phyloP scores from a whole-genome alignment of 2,888 invertebrate species.

The Alviniconcha strummeri region DNA sequence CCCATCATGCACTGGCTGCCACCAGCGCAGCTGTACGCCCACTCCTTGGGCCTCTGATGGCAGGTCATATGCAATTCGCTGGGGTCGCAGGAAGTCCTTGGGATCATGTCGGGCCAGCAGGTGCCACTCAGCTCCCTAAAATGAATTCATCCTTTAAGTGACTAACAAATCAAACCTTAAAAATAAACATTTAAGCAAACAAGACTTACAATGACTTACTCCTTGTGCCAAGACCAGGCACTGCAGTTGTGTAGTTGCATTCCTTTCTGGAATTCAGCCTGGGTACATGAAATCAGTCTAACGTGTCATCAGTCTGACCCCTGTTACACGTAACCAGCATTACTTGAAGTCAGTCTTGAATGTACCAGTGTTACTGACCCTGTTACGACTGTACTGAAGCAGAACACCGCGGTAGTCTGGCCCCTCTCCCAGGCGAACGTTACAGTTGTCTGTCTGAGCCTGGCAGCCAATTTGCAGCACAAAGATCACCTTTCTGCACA shows the following conservation, averaged over 20 bases:
- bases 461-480: slow-evolving; percentile 72
- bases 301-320: no score
- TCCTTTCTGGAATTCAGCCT: no score
- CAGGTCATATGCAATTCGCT: slow-evolving; percentile 70
- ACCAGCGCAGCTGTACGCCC: slow-evolving; percentile 73
- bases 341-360: not conserved
- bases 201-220: no score
- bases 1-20: slow-evolving; percentile 74
- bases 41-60: slow-evolving; percentile 64
- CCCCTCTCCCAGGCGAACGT: slow-evolving; percentile 61
- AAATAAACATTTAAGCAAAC: no score
- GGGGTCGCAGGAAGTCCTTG: slow-evolving; percentile 67
- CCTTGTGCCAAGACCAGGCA: no score
- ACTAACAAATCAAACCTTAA: no score
- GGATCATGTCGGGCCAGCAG: slow-evolving; percentile 71
- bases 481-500: slow-evolving; percentile 71
- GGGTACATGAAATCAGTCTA: no score
- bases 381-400: slow-evolving; percentile 69
- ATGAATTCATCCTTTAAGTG: no score
- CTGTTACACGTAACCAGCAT: no score
- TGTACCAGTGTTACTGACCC: slow-evolving; percentile 48
- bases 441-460: slow-evolving; percentile 68
- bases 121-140: slow-evolving; percentile 71
- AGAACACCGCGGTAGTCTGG: slow-evolving; percentile 66
- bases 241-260: no score